phyloP scores from a whole-genome alignment of 2,113 vertebrate genomes.

The Sardina pilchardus region DNA sequence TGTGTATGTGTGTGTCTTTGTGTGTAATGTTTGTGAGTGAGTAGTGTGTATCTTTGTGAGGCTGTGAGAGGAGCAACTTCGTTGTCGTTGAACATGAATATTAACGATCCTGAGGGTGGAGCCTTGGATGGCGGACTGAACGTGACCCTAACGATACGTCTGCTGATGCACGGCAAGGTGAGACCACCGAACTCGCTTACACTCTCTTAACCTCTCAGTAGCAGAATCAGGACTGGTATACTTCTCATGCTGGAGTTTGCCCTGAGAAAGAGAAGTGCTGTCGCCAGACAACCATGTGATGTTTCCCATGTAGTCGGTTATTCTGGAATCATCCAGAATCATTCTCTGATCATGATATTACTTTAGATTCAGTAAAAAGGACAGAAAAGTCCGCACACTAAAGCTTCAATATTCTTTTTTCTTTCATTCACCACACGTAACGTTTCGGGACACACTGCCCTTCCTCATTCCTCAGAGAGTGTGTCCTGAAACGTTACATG shows the following conservation, averaged over 20 bases:
- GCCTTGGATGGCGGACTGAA: slow-evolving; percentile 81
- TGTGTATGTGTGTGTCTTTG: slow-evolving; percentile 35
- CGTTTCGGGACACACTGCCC: too few species aligned
- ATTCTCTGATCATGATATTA: not conserved
- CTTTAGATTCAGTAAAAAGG: not conserved
- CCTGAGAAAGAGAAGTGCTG: not conserved
- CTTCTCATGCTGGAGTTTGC: not conserved
- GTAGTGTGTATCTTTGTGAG: slow-evolving; percentile 70
- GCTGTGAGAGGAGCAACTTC: slow-evolving; percentile 51
- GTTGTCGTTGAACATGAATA: slow-evolving; percentile 58
- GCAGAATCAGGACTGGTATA: not conserved
- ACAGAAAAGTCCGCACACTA: too few species aligned
- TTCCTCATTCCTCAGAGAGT: too few species aligned
- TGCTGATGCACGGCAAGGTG: slow-evolving; percentile 94
- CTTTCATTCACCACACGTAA: too few species aligned
- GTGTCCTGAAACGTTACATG: too few species aligned
- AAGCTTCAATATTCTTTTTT: too few species aligned
- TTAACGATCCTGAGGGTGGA: slow-evolving; percentile 78
- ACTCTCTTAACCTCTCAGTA: not conserved
- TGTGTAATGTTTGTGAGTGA: slow-evolving; percentile 50
- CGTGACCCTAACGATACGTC: slow-evolving; percentile 84
- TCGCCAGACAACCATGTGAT: not conserved
- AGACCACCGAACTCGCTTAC: slow-evolving; percentile 26
- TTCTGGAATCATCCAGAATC: not conserved
- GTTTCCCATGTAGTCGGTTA: not conserved